Base-by-base conservation (phyloP, 92 coral and sea anemone genomes). In the Actinernus sp. region DNA sequence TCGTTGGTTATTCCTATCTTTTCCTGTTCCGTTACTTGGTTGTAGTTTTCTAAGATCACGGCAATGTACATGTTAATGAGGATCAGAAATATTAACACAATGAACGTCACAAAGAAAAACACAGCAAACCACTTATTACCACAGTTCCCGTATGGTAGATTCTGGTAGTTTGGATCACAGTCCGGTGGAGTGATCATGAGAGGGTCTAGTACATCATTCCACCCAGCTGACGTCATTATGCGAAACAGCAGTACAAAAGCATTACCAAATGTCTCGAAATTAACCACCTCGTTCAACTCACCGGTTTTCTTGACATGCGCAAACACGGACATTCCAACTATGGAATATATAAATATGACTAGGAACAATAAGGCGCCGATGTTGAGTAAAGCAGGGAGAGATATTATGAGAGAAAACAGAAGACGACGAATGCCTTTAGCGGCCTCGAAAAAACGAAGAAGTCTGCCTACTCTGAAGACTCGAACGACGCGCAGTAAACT, bases 61-160 rank as follows among this genome's bases (percentile, higher is more conserved):
- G 99, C 99, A 27, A 95, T 92, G 74, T 95, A 87, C 97, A 95
- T 95, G 82, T 95, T 95, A 50, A 91, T 92, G n/a, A 95, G 78
- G 26, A 87, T 93, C 33, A 95, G 78, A 51, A 79, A 87, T 41
- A 92, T 91, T 25, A 81, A 63, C 3, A 84, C 74, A n/a, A 95
- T 86, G 43, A 87, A 95, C 21, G 87, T 71, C 37, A 71, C 88
- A 30, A 95, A 82, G 44, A 65, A 91, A 13, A 74, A 25, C 31
- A 84, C 82, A 17, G 97, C 88, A 1, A 74, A 31, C 41, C 72
- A 31, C 22, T 59, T 79, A 32, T 86, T 72, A 0, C 99, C 95
- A 37, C 99, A 95, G 70, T 95, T 84, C 2, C 99, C 97, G 32
- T 91, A 73, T 0, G 82, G 75, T 31, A 83, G 57, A 11, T 78